Evolutionary conservation across 1,140 invertebrate genomes (phyloP).

Genomic region (Arctopsyche grandis): DNA sequence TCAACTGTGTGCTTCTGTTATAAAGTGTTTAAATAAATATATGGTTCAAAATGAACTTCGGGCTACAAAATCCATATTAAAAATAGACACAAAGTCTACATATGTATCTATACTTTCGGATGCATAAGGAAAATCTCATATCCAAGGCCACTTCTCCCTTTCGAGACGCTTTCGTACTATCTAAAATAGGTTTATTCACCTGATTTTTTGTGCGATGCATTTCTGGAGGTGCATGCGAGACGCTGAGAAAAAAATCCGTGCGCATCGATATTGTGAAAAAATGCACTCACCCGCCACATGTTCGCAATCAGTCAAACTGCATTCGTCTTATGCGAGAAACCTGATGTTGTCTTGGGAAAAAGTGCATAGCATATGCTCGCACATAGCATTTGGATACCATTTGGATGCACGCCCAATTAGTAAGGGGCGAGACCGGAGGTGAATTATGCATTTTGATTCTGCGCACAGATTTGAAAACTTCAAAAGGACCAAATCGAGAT

Average conservation of each 20-base stretch:
- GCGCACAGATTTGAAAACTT: not conserved
- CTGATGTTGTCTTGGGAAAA: slow-evolving; percentile 34
- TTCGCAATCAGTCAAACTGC: slow-evolving; percentile 42
- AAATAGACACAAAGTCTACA: not conserved
- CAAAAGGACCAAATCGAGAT: no score
- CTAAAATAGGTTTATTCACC: slow-evolving; percentile 39
- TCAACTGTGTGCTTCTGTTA: no score
- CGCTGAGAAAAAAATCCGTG: not conserved
- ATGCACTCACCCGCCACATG: slow-evolving; percentile 40
- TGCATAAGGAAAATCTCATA: not conserved
- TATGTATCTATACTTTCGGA: no score
- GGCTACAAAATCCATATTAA: no score
- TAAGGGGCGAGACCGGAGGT: slow-evolving; percentile 39
- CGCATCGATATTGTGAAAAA: no score
- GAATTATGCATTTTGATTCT: slow-evolving; percentile 28
- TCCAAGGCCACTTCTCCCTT: slow-evolving; percentile 5
- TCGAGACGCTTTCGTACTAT: no score
- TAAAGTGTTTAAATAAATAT: no score
- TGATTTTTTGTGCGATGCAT: slow-evolving; percentile 16
- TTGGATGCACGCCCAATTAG: slow-evolving; percentile 52
- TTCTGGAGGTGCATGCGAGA: not conserved
- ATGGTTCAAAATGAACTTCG: no score
- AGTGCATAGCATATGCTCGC: slow-evolving; percentile 27
- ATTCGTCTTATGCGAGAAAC: not conserved
- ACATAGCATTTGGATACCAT: slow-evolving; percentile 51